Evolutionary conservation across 2,113 vertebrate species (phyloP).

Genomic region (Neogale vison): DNA sequence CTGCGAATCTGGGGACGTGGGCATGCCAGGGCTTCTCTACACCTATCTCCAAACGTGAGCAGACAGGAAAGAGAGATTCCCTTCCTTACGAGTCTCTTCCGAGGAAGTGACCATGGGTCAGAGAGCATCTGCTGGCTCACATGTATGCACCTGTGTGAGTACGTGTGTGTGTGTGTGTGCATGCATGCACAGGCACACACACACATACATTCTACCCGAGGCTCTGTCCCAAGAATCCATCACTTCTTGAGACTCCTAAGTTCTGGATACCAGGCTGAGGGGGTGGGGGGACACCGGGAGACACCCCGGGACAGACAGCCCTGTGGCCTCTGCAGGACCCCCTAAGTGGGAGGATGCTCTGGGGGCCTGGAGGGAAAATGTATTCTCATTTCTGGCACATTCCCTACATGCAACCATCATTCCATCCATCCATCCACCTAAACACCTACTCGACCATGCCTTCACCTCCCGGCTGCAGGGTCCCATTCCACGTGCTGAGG

Average conservation of each 20-base stretch:
- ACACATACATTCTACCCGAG: fast-evolving
- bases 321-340: neutral
- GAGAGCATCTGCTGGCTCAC: neutral
- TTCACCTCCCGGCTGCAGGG: neutral
- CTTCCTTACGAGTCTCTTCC: neutral
- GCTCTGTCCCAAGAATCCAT: neutral
- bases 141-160: too few relatives aligned
- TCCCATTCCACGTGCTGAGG: neutral
- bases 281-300: neutral
- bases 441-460: neutral
- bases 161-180: too few relatives aligned
- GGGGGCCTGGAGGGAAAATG: neutral
- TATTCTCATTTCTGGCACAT: neutral
- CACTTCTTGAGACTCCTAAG: neutral
- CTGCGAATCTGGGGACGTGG: fast-evolving
- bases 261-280: neutral
- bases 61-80: neutral
- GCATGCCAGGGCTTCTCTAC: neutral
- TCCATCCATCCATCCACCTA: neutral
- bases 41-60: neutral
- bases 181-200: too few relatives aligned
- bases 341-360: neutral
- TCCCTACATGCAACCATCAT: neutral
- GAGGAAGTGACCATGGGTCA: neutral
- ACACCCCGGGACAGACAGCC: neutral